Evolutionary conservation across 2,797 vertebrate genomes (phyloP).

Genomic region (Chaenodraco wilsoni): DNA sequence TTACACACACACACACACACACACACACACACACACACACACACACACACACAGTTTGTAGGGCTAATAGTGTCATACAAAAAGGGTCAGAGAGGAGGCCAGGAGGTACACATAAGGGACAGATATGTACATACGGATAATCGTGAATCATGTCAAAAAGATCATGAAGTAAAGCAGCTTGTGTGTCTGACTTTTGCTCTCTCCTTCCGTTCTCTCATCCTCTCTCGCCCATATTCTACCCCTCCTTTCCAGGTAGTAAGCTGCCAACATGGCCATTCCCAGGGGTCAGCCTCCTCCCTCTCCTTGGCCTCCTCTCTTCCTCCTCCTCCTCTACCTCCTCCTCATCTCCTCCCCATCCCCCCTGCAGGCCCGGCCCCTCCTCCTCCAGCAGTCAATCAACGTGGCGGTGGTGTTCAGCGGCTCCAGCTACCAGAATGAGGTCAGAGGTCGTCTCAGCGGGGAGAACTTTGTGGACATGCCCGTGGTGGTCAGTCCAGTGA

Average conservation of each 20-base stretch:
- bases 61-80: conserved; percentile 59
- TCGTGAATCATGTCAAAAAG: conserved; percentile 66
- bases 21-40: conserved; percentile 43
- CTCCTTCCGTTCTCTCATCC: conserved; percentile 14
- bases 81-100: conserved; percentile 50
- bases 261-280: conserved; percentile 81
- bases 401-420: conserved; percentile 96
- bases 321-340: conserved; percentile 75
- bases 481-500: conserved; percentile 92
- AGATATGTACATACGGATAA: conserved; percentile 59
- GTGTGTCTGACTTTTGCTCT: conserved; percentile 52
- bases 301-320: conserved; percentile 73
- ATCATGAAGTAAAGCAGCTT: conserved; percentile 61
- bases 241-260: conserved; percentile 77
- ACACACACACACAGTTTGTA: conserved; percentile 43
- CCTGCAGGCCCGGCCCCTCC: conserved; percentile 78
- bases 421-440: conserved; percentile 87
- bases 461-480: conserved; percentile 96
- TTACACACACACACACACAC: conserved; percentile 39
- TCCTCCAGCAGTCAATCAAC: conserved; percentile 87
- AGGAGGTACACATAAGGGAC: conserved; percentile 41
- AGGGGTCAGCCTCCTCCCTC: conserved; percentile 68
- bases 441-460: conserved; percentile 89
- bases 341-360: conserved; percentile 56
- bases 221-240: conserved; percentile 17